These are phyloP conservation scores for Epinephelus fuscoguttatus DNA, from an alignment of 2,113 vertebrate genomes.

Conservation along the genomic window DNA sequence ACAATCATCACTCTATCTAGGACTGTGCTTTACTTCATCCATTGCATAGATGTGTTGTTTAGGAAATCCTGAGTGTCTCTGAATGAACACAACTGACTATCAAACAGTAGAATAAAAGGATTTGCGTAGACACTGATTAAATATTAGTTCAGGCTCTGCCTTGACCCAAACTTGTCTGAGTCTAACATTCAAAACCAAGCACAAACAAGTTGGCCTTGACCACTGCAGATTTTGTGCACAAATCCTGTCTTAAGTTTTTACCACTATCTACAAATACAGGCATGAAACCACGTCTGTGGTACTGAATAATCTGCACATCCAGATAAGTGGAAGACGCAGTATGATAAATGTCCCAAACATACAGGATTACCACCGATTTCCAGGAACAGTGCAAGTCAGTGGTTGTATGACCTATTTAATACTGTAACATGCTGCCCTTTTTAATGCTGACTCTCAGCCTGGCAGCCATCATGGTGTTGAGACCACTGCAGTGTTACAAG, in stretches of 20 bases:
- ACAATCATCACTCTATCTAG: background rate
- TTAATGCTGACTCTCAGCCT: slow-evolving; percentile 19
- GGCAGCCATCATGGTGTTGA: background rate
- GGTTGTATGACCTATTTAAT: slow-evolving; percentile 38
- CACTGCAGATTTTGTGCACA: no score
- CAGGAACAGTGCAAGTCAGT: slow-evolving; percentile 40
- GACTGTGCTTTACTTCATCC: background rate
- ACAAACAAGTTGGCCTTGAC: background rate
- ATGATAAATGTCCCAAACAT: slow-evolving; percentile 41
- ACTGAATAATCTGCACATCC: slow-evolving; percentile 16
- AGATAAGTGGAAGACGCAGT: slow-evolving; percentile 7
- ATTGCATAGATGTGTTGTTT: background rate
- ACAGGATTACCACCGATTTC: slow-evolving; percentile 50
- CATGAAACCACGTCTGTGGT: background rate
- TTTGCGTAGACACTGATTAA: background rate
- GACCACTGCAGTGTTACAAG: background rate
- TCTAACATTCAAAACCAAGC: background rate
- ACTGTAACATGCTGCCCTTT: slow-evolving; percentile 8
- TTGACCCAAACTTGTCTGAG: background rate
- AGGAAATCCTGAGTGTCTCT: background rate
- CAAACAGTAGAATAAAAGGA: background rate
- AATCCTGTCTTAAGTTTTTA: background rate
- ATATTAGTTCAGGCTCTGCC: background rate
- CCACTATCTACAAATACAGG: background rate
- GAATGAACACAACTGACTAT: background rate